Base-by-base conservation (phyloP, 2,797 vertebrate species). In the Columba guinea region DNA sequence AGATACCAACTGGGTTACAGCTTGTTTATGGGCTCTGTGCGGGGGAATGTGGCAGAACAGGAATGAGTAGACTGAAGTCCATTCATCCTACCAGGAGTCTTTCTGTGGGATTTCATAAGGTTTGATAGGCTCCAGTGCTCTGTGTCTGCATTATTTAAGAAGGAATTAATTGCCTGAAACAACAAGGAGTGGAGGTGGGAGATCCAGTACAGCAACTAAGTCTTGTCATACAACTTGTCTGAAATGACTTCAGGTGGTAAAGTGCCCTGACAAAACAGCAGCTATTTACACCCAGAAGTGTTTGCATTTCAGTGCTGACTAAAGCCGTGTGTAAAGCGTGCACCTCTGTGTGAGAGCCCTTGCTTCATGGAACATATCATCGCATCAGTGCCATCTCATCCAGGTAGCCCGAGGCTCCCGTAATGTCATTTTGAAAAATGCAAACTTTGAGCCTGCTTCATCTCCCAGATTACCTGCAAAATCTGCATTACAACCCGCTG, bases 401-500 rank as follows among this genome's bases (percentile, higher is more conserved):
- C 76, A 87, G 63, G 77, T 63, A 90, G 84, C 94, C 89, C 1
- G 2, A 85, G 92, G 92, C 86, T 35, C 71, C 92, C 77, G 87
- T 84, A 94, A 4, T 41, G 65, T 52, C 35, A 37, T 69, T 69
- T 82, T 59, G 21, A 52, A 88, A 94, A 91, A 88, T 79, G 84
- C 80, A 62, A 28, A 14, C 65, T 93, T 58, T 16, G 56, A 65
- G 84, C 87, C 78, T 85, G 59, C 91, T 91, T 76, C n/a, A 17
- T 87, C 64, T 95, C 76, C 71, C 82, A 59, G 68, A 88, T 90
- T 80, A 95, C 84, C 96, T 97, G 94, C 77, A 74, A 70, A 95
- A 73, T 74, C 23, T n/a, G 62, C 1, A 0, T 89, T 87, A 53
- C 75, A 77, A 59, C 93, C 84, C 10, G 2, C 88, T 90, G 90